Evolutionary conservation across 2,113 vertebrate genomes (phyloP), one percentile per base, ranked within the genome.

Genomic region (Xerus inauris): DNA sequence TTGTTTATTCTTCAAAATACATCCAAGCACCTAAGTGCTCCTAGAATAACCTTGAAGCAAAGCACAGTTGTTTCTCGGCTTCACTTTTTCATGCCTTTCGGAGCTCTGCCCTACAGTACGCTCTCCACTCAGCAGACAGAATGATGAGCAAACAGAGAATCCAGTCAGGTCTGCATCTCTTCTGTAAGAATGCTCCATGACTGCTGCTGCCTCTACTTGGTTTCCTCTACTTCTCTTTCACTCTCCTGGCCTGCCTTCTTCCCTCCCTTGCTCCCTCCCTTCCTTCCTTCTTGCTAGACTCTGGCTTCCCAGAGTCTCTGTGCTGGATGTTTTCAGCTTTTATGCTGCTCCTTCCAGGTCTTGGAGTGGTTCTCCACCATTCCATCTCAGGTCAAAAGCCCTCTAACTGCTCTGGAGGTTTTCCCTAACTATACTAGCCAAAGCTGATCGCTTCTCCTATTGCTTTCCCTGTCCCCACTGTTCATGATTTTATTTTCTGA

Each of bases 131-230:
- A 40, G 64, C 69, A 86, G 92, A 62, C 16, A 81, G 80, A 81
- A 45, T 20, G 16, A 45, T 17, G 20, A 32, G 35, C 19, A 42
- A 20, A 38, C 32, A 69, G 6, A 1, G 67, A 51, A 57, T 14
- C 13, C 2, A 45, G 38, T 20, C 35, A 2, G 42, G 19, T n/a
- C 24, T 45, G 42, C 10, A 16, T 19, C 12, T 47, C 26, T 79
- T 17, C 45, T 19, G 7, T 42, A 77, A 73, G 28, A n/a, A 28
- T 1, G 0, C 13, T 20, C 13, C 7, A 11, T 0, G 24, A n/a
- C 2, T 1, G 10, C 5, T 47, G 59, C 5, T 8, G 1, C 13
- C 17, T 32, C 35, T 1, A 12, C 11, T 47, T 11, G 0, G 3
- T n/a, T 51, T 3, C 59, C 6, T 42, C 9, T 4, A 32, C 14